Percentiles rank a stretch among this genome's conserved stretches.
Evolutionary conservation across 2,888 invertebrate genomes (phyloP).

Genomic region (Ectropis crepuscularia): DNA sequence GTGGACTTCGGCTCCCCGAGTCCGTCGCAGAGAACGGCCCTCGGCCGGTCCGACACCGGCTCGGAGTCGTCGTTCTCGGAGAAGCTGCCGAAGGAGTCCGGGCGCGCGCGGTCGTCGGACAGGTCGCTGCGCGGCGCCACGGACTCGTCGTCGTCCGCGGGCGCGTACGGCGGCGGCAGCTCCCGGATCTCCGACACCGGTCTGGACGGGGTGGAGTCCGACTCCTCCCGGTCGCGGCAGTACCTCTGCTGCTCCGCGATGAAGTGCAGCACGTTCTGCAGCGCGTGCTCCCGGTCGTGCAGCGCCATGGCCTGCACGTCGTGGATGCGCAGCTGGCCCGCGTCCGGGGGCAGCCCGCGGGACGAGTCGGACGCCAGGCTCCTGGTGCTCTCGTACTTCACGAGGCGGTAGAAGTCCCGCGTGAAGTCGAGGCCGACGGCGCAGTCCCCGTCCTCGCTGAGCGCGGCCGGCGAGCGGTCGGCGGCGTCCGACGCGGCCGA

Average conservation of each 20-base stretch:
- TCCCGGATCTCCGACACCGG: constrained; percentile 85
- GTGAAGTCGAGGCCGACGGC: constrained; percentile 91
- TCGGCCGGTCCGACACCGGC: constrained; percentile 67
- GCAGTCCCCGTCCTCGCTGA: constrained; percentile 89
- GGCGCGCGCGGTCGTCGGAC: constrained; percentile 76
- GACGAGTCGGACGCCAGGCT: constrained; percentile 91
- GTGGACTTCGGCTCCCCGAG: constrained; percentile 77
- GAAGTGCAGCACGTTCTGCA: constrained; percentile 90
- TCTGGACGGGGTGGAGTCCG: constrained; percentile 83
- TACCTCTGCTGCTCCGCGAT: constrained; percentile 92
- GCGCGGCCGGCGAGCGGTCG: constrained; percentile 89
- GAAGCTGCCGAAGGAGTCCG: constrained; percentile 79
- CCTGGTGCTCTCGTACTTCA: constrained; percentile 92
- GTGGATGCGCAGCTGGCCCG: constrained; percentile 74
- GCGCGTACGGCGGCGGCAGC: constrained; percentile 80
- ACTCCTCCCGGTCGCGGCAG: constrained; percentile 85
- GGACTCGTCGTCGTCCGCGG: constrained; percentile 79
- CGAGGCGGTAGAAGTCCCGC: constrained; percentile 91
- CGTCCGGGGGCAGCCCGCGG: constrained; percentile 85
- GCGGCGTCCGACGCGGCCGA: constrained; percentile 84
- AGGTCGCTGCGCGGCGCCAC: constrained; percentile 78
- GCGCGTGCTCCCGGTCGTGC: constrained; percentile 88
- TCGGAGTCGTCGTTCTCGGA: constrained; percentile 81
- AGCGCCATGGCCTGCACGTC: constrained; percentile 77
- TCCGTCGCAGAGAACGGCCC: constrained; percentile 69